Evolutionary conservation across 2,113 vertebrate species (phyloP), one percentile per base, ranked within the genome.

Genomic region (Carollia perspicillata): DNA sequence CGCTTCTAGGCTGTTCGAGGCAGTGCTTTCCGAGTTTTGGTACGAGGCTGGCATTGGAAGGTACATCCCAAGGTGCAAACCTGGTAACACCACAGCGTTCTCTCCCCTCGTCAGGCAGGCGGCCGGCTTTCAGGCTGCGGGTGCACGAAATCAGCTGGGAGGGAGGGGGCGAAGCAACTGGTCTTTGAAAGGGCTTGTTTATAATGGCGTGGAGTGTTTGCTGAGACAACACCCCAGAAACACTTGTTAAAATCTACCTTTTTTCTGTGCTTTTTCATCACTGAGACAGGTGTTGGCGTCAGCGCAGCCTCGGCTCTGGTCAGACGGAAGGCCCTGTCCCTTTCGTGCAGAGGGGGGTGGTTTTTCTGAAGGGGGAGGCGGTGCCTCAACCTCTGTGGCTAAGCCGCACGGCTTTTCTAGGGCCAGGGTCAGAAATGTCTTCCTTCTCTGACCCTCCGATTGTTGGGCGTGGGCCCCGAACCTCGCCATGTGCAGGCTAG

Each of bases 261-360:
- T 63, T 42, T 92, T 63, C 95, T 69, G 22, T 83, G 51, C 33
- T 60, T 53, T 33, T 85, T n/a, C 60, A 9, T 90, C 53, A 30
- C 23, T 22, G 26, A 22, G 88, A 55, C 37, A 2, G 12, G 18
- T 87, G 5, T 68, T 86, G 37, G 53, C 47, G 40, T 69, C 74
- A 83, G 0, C 51, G 5, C 66, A 90, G 84, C 20, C 9, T 77
- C 23, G 40, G 33, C 53, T 68, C 35, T 89, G 55, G 10, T 33
- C 85, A 35, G 58, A 83, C 23, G 12, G 37, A 66, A 68, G 49
- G 2, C 74, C 14, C 53, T 30, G 8, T 77, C n/a, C 14, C 40
- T 51, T 72, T 90, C 35, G 47, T 42, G 66, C 53, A 30, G 26
- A 58, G 33, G 40, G 40, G 28, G 51, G 47, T 87, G 47, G 28